Percentiles rank a stretch among this genome's conserved stretches.
Evolutionary conservation across 2,888 invertebrate genomes (phyloP).

Genomic region (Rhodophaea formosa): DNA sequence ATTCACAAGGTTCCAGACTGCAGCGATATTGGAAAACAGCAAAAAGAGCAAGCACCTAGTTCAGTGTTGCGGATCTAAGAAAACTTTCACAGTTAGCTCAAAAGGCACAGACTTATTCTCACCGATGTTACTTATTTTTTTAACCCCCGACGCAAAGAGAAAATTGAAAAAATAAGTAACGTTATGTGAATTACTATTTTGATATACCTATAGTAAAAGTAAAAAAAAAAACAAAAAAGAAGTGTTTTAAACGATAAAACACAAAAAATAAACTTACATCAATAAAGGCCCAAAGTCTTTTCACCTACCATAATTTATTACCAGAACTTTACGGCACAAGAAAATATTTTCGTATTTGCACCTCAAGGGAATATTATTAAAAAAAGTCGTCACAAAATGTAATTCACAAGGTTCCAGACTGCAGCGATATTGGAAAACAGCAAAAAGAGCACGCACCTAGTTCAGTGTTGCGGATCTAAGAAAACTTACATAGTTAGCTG

Average conservation of each 20-base stretch:
- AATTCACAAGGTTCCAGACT: constrained; percentile 4
- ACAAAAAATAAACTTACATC: too few species aligned
- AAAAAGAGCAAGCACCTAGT: background rate
- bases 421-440: constrained; percentile 7
- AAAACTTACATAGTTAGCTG: background rate
- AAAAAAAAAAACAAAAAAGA: too few species aligned
- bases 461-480: constrained; percentile 10
- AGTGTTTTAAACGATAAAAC: too few species aligned
- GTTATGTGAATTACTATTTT: too few species aligned
- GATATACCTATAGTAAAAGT: too few species aligned
- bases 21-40: constrained; percentile 8
- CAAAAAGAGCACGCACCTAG: background rate
- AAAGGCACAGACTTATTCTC: too few species aligned
- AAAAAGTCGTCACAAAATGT: constrained; percentile 2
- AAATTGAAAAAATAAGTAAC: too few species aligned
- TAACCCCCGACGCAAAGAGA: too few species aligned
- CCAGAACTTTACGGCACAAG: too few species aligned
- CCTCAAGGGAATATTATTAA: constrained; percentile 2
- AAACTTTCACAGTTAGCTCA: background rate
- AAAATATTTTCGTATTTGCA: constrained; percentile 1
- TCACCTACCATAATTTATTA: background rate
- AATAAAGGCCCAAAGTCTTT: too few species aligned
- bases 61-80: constrained; percentile 9
- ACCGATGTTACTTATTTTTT: too few species aligned
- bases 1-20: constrained; percentile 3